Evolutionary conservation across 2,113 vertebrate genomes (phyloP).

Genomic region (Stigmatopora argus): DNA sequence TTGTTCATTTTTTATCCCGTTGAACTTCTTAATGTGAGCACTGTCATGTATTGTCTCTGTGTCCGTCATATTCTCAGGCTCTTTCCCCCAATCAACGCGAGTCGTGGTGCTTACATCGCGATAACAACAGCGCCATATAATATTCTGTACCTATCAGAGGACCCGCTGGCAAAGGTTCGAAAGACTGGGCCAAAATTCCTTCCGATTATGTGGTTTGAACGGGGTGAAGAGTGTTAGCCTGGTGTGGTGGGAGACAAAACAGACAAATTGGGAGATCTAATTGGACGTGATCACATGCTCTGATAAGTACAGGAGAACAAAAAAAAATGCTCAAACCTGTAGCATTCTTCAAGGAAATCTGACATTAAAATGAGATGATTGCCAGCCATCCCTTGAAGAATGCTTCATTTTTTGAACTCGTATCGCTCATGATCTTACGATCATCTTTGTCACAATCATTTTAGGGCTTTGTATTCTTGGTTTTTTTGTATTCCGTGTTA

Average conservation of each 20-base stretch:
- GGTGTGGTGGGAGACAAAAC: conserved; percentile 72
- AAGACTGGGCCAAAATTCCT: conserved; percentile 60
- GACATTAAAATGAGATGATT: conserved; percentile 56
- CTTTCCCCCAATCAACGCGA: conserved; percentile 18
- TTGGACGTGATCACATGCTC: conserved; percentile 70
- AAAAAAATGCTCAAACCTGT: conserved; percentile 54
- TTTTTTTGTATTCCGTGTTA: conserved; percentile 50
- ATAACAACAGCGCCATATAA: conserved; percentile 28
- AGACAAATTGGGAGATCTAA: conserved; percentile 62
- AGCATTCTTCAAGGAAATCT: conserved; percentile 78
- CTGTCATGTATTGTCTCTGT: conserved; percentile 8
- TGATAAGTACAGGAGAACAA: conserved; percentile 66
- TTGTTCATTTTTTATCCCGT: conserved; percentile 13
- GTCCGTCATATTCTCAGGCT: conserved; percentile 12
- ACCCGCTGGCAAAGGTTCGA: conserved; percentile 61
- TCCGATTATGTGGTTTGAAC: conserved; percentile 57
- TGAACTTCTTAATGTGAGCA: conserved; percentile 21
- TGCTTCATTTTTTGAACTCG: conserved; percentile 35
- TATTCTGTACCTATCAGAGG: conserved; percentile 71
- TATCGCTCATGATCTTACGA: not conserved
- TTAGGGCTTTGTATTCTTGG: conserved; percentile 31
- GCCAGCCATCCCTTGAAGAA: conserved; percentile 73
- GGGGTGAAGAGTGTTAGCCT: conserved; percentile 65
- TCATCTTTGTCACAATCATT: conserved; percentile 40
- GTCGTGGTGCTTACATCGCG: conserved; percentile 22